Evolutionary conservation across 1,140 invertebrate genomes (phyloP), one percentile per base, ranked within the genome.

Genomic region (Drosophila ercepeae): DNA sequence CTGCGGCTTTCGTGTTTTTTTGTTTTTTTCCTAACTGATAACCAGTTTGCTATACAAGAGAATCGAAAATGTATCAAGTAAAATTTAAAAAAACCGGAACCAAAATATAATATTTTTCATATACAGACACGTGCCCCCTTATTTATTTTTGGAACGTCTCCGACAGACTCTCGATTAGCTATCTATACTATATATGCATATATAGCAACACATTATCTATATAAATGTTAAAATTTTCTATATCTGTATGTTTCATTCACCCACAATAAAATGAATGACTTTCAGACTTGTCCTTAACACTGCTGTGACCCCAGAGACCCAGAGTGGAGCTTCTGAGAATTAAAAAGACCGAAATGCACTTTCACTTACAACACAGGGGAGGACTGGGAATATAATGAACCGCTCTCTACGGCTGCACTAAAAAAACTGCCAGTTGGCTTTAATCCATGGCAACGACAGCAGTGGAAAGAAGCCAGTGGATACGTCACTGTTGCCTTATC

Each of bases 341-440:
- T 27, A 13, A 39, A 36, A 41, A 53, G 46, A 70, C 7, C 45
- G 14, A 51, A 48, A 32, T 69, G 51, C 64, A 86, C 73, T 86
- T 81, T 81, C 82, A 86, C 81, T 86, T 86, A 86, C 81, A 88
- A 84, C 72, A 36, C 27, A 32, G 41, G 29, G n/a, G 25, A 52
- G 39, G 53, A 39, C 25, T 34, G 50, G 25, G 61, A 54, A 25
- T 13, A 55, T 19, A 57, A 57, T 52, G 63, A 60, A 74, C 81
- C 81, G 73, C 68, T 52, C 54, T 76, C 77, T 64, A 77, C 57
- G 82, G 68, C 59, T 74, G 82, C 55, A 63, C 76, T 55, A 34
- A 73, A 86, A 73, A 81, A 77, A 86, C 81, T 86, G 59, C 57
- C 23, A 69, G 49, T 75, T 52, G 55, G 50, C 67, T 83, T 74